A percentile compares a stretch with the other conserved stretches of the same genome.
phyloP scores from a whole-genome alignment of 2,113 vertebrate genomes.

The Istiophorus platypterus region DNA sequence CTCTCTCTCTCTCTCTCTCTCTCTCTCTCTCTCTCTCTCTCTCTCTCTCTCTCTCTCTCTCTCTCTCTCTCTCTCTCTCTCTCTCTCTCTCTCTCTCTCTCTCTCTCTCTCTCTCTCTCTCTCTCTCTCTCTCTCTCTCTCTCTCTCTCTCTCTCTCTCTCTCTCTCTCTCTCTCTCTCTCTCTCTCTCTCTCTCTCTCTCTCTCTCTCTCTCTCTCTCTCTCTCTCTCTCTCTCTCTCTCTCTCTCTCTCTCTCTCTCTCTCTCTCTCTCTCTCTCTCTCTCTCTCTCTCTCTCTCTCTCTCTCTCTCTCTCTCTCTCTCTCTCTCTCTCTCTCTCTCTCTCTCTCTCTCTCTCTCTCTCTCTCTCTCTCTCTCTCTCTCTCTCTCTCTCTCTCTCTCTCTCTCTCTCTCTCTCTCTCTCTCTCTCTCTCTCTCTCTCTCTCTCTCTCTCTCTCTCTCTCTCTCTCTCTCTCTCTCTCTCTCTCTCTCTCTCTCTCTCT shows the following conservation, averaged over 20 bases:
- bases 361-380: background rate
- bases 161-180: slow-evolving; percentile 1
- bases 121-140: background rate
- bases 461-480: background rate
- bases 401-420: background rate
- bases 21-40: slow-evolving; percentile 1
- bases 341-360: background rate
- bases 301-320: slow-evolving; percentile 1
- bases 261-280: background rate
- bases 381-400: background rate
- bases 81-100: background rate
- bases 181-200: background rate
- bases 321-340: background rate
- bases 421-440: background rate
- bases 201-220: background rate
- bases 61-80: background rate
- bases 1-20: background rate
- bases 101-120: background rate
- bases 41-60: background rate
- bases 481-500: background rate
- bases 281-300: background rate
- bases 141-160: background rate
- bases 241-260: background rate
- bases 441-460: slow-evolving; percentile 1
- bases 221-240: background rate